phyloP scores from a whole-genome alignment of 2,797 vertebrate genomes.

The Enteromius trimaculatus region DNA sequence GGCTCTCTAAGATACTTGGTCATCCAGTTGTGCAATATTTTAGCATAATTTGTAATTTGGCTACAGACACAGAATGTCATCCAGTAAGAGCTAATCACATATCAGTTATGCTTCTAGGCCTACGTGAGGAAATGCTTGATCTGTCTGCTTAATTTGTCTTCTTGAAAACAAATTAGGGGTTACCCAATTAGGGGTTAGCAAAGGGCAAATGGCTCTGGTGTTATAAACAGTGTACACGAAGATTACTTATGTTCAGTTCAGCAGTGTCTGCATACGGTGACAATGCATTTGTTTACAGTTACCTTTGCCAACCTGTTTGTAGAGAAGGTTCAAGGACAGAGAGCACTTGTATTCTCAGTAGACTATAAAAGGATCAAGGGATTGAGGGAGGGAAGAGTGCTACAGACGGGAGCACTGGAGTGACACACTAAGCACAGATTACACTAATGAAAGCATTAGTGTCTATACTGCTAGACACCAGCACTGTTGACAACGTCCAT shows the following conservation, averaged over 20 bases:
- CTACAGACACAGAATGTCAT: background rate
- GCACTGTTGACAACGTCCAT: background rate
- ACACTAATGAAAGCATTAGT: constrained; percentile 30
- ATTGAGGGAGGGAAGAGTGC: constrained; percentile 37
- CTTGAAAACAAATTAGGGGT: background rate
- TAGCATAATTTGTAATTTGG: background rate
- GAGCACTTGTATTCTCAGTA: constrained; percentile 30
- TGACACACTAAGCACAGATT: constrained; percentile 44
- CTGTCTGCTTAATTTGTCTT: constrained; percentile 1
- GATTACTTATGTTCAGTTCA: background rate
- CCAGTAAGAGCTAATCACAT: background rate
- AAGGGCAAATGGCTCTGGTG: constrained; percentile 4
- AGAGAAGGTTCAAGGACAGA: constrained; percentile 32
- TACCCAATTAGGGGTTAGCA: background rate
- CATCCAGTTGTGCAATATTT: background rate
- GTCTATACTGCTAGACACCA: background rate
- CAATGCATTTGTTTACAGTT: background rate
- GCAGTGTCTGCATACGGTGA: background rate
- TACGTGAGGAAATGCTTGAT: background rate
- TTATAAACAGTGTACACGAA: background rate
- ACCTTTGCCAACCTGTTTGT: constrained; percentile 26
- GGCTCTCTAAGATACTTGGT: background rate
- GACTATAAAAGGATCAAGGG: constrained; percentile 42
- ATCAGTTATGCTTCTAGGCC: background rate
- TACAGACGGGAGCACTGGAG: constrained; percentile 24